Percentiles rank a stretch among this genome's conserved stretches.
Evolutionary conservation across 2,797 vertebrate species (phyloP).

Genomic region (Balearica regulorum): DNA sequence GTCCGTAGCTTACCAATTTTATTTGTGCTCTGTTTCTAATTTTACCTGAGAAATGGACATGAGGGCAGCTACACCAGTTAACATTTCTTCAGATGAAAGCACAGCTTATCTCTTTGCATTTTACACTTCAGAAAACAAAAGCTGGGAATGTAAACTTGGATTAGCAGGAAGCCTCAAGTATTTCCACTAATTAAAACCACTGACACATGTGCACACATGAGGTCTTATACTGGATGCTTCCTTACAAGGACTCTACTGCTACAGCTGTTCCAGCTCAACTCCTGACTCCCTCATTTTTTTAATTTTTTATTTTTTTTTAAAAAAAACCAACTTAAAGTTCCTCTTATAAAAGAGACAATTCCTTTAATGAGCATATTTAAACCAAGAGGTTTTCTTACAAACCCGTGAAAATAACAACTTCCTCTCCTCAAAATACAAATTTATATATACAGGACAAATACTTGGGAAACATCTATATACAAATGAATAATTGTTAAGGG

Average conservation of each 20-base stretch:
- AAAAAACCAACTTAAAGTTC: background rate
- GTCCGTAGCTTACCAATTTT: constrained; percentile 45
- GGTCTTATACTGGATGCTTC: background rate
- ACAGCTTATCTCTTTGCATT: constrained; percentile 26
- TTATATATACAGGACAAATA: background rate
- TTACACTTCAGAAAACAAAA: constrained; percentile 45
- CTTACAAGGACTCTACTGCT: constrained; percentile 1
- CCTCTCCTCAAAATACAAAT: background rate
- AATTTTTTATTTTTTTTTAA: background rate
- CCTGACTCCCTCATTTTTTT: background rate
- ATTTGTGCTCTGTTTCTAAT: constrained; percentile 69
- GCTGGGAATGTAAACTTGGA: constrained; percentile 49
- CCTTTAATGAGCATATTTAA: background rate
- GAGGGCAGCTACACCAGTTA: constrained; percentile 45
- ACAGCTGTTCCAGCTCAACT: background rate
- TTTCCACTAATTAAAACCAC: constrained; percentile 1
- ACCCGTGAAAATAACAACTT: background rate
- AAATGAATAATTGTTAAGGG: background rate
- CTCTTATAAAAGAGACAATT: background rate
- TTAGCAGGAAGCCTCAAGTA: constrained; percentile 15
- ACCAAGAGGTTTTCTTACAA: background rate
- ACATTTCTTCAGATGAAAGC: constrained; percentile 34
- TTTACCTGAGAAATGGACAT: constrained; percentile 72
- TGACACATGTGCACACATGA: background rate
- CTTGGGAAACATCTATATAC: background rate